Evolutionary conservation across 2,888 invertebrate genomes (phyloP).

Genomic region (Drosophila colorata): DNA sequence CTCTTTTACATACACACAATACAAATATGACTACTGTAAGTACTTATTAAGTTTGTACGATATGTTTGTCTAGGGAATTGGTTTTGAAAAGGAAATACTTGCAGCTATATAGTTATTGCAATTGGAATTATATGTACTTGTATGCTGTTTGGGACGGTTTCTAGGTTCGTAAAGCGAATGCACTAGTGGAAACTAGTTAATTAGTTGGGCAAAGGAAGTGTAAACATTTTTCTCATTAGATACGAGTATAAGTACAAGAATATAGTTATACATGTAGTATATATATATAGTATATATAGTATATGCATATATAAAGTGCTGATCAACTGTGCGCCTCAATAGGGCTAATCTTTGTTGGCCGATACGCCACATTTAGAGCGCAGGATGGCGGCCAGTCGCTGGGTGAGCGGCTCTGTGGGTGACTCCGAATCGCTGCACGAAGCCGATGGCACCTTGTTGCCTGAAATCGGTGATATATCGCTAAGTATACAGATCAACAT

Average conservation of each 20-base stretch:
- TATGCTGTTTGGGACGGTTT: conserved; percentile 76
- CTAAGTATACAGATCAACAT: not conserved
- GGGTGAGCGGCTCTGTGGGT: conserved; percentile 85
- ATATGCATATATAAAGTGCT: conserved; percentile 26
- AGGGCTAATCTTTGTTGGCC: conserved; percentile 55
- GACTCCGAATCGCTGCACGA: conserved; percentile 85
- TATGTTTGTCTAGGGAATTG: conserved; percentile 83
- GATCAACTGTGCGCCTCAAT: conserved; percentile 38
- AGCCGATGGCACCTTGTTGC: conserved; percentile 83
- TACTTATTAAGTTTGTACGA: conserved; percentile 81
- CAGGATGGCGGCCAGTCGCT: conserved; percentile 84
- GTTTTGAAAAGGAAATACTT: conserved; percentile 38
- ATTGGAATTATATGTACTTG: conserved; percentile 47
- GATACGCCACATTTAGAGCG: conserved; percentile 84
- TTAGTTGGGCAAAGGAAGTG: conserved; percentile 66
- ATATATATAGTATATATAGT: conserved; percentile 25
- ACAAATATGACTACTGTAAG: conserved; percentile 46
- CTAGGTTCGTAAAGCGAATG: conserved; percentile 78
- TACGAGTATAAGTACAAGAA: conserved; percentile 71
- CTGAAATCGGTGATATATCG: conserved; percentile 45
- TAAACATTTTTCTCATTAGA: conserved; percentile 47
- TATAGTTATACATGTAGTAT: conserved; percentile 54
- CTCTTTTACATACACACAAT: conserved; percentile 41
- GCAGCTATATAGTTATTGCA: conserved; percentile 36
- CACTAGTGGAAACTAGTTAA: conserved; percentile 64